Percentiles rank a stretch among this genome's conserved stretches.
Evolutionary conservation across 2,797 vertebrate species (phyloP).

Genomic region (Tragelaphus oryx): DNA sequence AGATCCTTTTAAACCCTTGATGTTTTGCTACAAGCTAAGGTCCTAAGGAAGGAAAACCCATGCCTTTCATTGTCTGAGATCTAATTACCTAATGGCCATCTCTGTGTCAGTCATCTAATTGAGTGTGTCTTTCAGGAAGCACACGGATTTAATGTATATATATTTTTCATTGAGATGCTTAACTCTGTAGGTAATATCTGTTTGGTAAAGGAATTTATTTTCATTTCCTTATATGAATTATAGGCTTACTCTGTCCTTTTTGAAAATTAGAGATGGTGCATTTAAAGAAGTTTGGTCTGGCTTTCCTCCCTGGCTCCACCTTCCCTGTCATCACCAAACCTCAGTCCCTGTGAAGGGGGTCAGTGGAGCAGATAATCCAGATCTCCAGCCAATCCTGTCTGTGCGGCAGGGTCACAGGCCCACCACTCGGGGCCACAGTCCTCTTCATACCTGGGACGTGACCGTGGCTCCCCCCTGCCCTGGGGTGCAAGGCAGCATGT

Average conservation of each 20-base stretch:
- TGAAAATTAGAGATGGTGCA: neutral
- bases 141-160: neutral
- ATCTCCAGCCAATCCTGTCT: conserved; percentile 32
- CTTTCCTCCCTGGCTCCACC: neutral
- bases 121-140: neutral
- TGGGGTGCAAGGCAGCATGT: neutral
- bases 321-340: neutral
- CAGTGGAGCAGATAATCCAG: conserved; percentile 41
- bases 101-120: neutral
- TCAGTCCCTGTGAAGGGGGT: neutral
- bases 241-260: neutral
- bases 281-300: neutral
- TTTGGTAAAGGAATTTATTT: neutral
- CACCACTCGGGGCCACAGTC: neutral
- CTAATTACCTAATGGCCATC: neutral
- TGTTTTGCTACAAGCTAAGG: neutral
- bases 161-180: neutral
- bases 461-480: neutral
- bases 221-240: neutral
- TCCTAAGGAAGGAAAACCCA: neutral
- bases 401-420: neutral
- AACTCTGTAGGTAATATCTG: neutral
- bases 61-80: neutral
- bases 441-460: neutral
- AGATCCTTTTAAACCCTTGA: neutral